phyloP scores from a whole-genome alignment of 2,797 vertebrate genomes.

The Thalassophryne amazonica region DNA sequence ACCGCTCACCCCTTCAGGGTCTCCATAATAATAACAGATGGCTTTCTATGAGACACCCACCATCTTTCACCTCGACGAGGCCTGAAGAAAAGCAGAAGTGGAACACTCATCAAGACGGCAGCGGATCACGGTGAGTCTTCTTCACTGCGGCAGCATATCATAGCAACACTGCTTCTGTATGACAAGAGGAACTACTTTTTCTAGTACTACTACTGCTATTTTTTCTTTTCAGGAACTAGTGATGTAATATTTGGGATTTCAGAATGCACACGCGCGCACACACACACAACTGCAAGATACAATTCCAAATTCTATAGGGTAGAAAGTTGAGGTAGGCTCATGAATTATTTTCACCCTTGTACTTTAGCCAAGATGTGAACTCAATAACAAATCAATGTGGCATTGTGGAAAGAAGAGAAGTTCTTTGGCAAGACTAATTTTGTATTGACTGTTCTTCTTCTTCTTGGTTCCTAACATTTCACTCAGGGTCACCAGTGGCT shows the following conservation, averaged over 20 bases:
- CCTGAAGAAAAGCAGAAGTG: slow-evolving; percentile 29
- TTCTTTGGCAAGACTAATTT: no score
- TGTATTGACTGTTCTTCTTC: no score
- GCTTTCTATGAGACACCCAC: slow-evolving; percentile 52
- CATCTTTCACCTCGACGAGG: slow-evolving; percentile 53
- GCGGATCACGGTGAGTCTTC: slow-evolving; percentile 25
- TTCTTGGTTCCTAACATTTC: no score
- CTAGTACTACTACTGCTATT: no score
- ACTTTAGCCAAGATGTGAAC: slow-evolving; percentile 11
- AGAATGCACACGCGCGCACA: no score
- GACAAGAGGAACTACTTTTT: not conserved
- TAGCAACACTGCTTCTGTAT: slow-evolving; percentile 7
- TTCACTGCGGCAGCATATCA: slow-evolving; percentile 8
- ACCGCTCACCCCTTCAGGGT: slow-evolving; percentile 59
- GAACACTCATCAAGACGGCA: slow-evolving; percentile 18
- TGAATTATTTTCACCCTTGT: not conserved
- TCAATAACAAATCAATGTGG: not conserved
- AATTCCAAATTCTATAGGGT: no score
- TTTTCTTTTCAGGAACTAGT: no score
- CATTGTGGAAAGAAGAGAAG: slow-evolving; percentile 10
- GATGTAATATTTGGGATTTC: no score
- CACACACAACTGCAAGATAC: no score
- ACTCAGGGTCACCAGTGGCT: no score
- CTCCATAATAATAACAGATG: slow-evolving; percentile 71
- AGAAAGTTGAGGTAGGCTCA: not conserved